Evolutionary conservation across 1,140 invertebrate species (phyloP).

Genomic region (Eurosta solidaginis): DNA sequence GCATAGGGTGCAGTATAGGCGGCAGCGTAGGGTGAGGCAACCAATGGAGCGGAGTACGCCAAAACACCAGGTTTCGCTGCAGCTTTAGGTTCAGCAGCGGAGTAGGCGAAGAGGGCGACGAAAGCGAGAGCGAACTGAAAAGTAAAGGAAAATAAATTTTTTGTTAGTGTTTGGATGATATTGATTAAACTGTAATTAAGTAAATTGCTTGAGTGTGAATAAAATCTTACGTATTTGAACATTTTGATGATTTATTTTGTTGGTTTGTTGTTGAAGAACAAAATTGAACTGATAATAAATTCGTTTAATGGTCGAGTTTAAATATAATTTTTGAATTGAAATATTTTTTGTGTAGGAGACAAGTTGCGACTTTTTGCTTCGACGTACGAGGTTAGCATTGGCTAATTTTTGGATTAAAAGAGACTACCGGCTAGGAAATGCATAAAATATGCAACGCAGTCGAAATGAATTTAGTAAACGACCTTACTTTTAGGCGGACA

Average conservation of each 20-base stretch:
- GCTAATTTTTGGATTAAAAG: not conserved
- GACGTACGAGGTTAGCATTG: not conserved
- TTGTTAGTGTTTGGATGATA: too few relatives aligned
- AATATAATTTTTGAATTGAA: not conserved
- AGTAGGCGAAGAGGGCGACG: constrained; percentile 50
- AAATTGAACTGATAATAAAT: not conserved
- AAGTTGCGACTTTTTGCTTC: not conserved
- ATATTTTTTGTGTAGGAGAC: too few relatives aligned
- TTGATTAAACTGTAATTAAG: too few relatives aligned
- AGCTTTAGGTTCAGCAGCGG: constrained; percentile 47
- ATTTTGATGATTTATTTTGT: constrained; percentile 41
- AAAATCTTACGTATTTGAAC: constrained; percentile 55
- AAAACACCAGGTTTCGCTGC: constrained; percentile 43
- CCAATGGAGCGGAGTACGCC: constrained; percentile 29
- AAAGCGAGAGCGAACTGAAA: constrained; percentile 51
- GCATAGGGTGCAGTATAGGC: constrained; percentile 35
- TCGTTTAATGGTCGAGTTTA: not conserved
- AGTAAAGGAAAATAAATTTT: not conserved
- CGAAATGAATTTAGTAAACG: too few relatives aligned
- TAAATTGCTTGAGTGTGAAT: not conserved
- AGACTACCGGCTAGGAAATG: too few relatives aligned
- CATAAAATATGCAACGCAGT: too few relatives aligned
- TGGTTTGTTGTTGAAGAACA: not conserved
- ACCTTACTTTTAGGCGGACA: too few relatives aligned
- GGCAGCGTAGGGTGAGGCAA: constrained; percentile 38